Base-by-base conservation (phyloP, 2,113 vertebrate species). In the Numenius arquata region DNA sequence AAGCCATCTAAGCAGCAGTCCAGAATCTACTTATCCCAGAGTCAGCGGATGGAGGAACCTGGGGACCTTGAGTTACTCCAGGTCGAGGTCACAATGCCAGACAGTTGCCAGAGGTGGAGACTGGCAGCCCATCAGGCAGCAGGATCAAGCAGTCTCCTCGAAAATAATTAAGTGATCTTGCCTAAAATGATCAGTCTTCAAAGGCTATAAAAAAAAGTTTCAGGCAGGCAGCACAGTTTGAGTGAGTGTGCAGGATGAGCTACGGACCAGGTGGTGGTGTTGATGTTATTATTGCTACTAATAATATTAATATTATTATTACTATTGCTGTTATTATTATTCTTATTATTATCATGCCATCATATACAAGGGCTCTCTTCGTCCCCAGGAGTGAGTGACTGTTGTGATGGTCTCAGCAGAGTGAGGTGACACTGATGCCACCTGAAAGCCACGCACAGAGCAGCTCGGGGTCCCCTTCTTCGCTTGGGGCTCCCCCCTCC, bases 31-130 rank as follows among this genome's bases (percentile, higher is more conserved):
- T 90, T 63, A 88, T 30, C 79, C 81, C 2, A 0, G 52, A 62
- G 45, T 11, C 78, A 63, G 47, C 2, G 12, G 53, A n/a, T 48
- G 61, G 78, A 68, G 75, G n/a, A 68, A 18, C 11, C 3, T 7
- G 53, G 70, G 41, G 55, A 58, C 36, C 21, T 45, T 32, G 47
- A 89, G 52, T 63, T 88, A 40, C 26, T 83, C 45, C 75, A 67
- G 91, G 68, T 90, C 92, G 79, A 81, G 56, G 68, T 53, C 53
- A 62, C 53, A 75, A 66, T 21, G 74, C 55, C 73, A 95, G 79
- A 65, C 66, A 58, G 62, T 73, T 62, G 40, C 67, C 94, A 86
- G 82, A 59, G 85, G 58, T 80, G 71, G 41, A 88, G 75, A 41
- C 89, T 80, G 74, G 71, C 85, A 91, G 88, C 50, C 50, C 91